Evolutionary conservation across 2,888 invertebrate species (phyloP), one percentile per base, ranked within the genome.

Genomic region (Zeuzera pyrina): DNA sequence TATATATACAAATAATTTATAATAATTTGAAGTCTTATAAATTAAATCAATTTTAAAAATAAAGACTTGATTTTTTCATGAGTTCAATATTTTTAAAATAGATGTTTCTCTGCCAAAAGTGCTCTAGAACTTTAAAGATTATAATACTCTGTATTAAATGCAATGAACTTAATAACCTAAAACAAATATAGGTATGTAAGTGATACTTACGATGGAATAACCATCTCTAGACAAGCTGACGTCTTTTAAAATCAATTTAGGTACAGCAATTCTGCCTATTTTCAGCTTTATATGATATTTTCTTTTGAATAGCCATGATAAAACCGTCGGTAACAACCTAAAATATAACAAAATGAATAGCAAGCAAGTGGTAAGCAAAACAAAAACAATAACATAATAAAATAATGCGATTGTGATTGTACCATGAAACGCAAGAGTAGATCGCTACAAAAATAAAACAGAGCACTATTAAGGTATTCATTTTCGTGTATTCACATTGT

Each of bases 221-320:
- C 91, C 92, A 84, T 89, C 91, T 72, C 92, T 93, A 32, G 90
- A 88, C 39, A 95, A 85, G 52, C 89, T 88, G 15, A 94, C 91
- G 85, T 95, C 92, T 63, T 90, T 89, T 11, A 95, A 73, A 49
- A 89, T 89, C 31, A 93, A 86, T 57, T 92, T 93, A 1, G 91
- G 91, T 33, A 94, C 81, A n/a, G 90, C 89, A 45, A 94, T 93
- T 44, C 91, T 87, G 8, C 94, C 93, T 39, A 94, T 92, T 45
- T 90, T 89, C 26, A 94, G 84, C 60, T 91, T 88, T 44, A 94
- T 88, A 67, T 90, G 89, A 65, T 90, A 94, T 64, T 91, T 91
- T 49, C 90, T 87, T 65, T 91, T 90, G 46, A 94, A 89, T 43
- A 91, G 76, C 92, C 92, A 94, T 57, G 93, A 90, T 46, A 94